A percentile compares a stretch with the other conserved stretches of the same genome.
phyloP scores from a whole-genome alignment of 2,888 invertebrate species.

The Zygaena filipendulae region DNA sequence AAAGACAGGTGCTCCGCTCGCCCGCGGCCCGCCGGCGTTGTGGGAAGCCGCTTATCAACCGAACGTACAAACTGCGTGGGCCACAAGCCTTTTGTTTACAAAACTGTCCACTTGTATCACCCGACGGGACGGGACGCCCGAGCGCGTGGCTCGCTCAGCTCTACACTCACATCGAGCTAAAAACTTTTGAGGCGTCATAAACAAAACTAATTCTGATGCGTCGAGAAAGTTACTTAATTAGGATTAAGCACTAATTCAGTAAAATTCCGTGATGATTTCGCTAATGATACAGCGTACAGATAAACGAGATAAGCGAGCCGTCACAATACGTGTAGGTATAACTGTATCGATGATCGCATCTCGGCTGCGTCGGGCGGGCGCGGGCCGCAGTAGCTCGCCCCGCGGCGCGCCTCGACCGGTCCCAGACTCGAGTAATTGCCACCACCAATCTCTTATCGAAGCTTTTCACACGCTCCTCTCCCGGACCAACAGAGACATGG shows the following conservation, averaged over 20 bases:
- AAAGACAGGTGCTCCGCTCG: constrained; percentile 43
- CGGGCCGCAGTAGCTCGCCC: constrained; percentile 28
- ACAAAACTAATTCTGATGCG: too few species aligned
- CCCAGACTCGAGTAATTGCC: constrained; percentile 11
- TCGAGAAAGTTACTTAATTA: too few species aligned
- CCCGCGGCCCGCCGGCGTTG: constrained; percentile 32
- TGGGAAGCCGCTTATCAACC: constrained; percentile 60
- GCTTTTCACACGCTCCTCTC: constrained; percentile 51
- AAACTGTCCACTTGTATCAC: constrained; percentile 61
- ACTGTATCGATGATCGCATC: constrained; percentile 57
- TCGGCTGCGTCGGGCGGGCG: constrained; percentile 41
- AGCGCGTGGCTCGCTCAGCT: constrained; percentile 34
- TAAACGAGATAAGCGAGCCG: constrained; percentile 43
- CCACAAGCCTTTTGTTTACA: constrained; percentile 55
- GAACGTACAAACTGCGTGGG: constrained; percentile 40
- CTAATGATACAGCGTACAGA: constrained; percentile 42
- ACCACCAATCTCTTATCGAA: constrained; percentile 45
- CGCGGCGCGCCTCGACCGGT: too few species aligned
- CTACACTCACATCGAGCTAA: too few species aligned
- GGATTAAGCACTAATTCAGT: too few species aligned
- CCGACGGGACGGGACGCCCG: too few species aligned
- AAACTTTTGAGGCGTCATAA: too few species aligned
- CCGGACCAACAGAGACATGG: too few species aligned
- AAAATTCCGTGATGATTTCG: constrained; percentile 36
- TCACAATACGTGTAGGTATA: constrained; percentile 59